Evolutionary conservation across 2,797 vertebrate species (phyloP), one percentile per base, ranked within the genome.

Genomic region (Prionace glauca): DNA sequence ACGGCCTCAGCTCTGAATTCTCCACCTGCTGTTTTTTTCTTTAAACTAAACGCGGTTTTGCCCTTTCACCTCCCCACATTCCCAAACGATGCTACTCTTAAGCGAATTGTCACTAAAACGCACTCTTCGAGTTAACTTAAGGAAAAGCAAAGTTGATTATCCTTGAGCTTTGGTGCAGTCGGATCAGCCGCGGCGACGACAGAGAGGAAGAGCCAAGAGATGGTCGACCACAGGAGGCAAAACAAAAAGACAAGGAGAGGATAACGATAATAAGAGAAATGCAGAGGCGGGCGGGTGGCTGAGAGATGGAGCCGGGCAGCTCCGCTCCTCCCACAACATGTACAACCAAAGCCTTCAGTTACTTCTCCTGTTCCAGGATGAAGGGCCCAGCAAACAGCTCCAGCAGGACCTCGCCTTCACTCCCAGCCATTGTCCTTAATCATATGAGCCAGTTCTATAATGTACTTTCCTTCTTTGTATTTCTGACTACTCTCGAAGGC

Each of bases 361-460:
- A 98, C 97, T 98, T 97, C 97, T 95, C 93, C 97, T 98, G 96
- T 96, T 97, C 97, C 97, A 96, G 97, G 97, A 96, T 96, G 97
- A 96, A 97, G 97, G 97, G 97, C 97, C 97, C 96, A 56, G 97
- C 96, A 97, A 97, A 97, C 97, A 97, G 97, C 96, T 65, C 97
- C 97, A 97, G 96, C 96, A 96, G 84, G 60, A 95, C 96, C 81
- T 74, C 96, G 97, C 65, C 1, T 96, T 99, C 98, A 99, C 97
- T 99, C 99, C 99, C 99, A 99, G 98, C 99, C 99, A 95, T 99
- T 99, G 98, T 99, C 99, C 98, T 99, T 99, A 98, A 99, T 99
- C 99, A 99, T 99, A 98, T 99, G 99, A 96, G 99, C 99, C 97
- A 99, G 98, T 97, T 99, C 99, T 97, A 99, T 99, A 98, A 99